These are phyloP conservation scores for Pipra filicauda DNA, from an alignment of 2,113 vertebrate genomes.

Conservation along the genomic window DNA sequence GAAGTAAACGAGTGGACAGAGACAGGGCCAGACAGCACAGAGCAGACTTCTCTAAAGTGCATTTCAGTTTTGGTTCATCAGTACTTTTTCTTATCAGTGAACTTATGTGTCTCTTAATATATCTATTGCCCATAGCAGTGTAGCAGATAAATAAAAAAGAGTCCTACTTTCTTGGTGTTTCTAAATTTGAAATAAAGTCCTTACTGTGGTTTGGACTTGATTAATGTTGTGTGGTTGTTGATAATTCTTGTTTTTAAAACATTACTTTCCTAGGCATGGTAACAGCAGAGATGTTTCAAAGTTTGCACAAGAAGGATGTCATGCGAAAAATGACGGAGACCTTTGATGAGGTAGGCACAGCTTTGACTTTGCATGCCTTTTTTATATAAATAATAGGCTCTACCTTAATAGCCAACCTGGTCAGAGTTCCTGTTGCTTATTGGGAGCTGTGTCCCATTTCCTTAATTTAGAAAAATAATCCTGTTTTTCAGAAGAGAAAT, in stretches of 20 bases:
- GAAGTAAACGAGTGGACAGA: background rate
- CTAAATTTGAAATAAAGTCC: background rate
- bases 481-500: background rate
- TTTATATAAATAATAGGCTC: background rate
- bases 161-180: background rate
- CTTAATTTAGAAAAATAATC: background rate
- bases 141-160: background rate
- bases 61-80: background rate
- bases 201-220: background rate
- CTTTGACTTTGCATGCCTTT: background rate
- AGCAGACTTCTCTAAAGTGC: background rate
- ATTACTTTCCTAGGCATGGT: constrained; percentile 79
- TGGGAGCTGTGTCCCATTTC: background rate
- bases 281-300: constrained; percentile 91
- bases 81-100: background rate
- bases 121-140: background rate
- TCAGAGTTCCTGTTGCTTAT: background rate
- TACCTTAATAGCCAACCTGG: background rate
- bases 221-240: background rate
- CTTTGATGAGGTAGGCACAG: constrained; percentile 82
- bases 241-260: background rate
- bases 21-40: background rate
- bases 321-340: constrained; percentile 88
- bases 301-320: constrained; percentile 76
- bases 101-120: background rate